Conservation (phyloP, 2,113 vertebrate genomes). For the Spheniscus mendiculus region DNA sequence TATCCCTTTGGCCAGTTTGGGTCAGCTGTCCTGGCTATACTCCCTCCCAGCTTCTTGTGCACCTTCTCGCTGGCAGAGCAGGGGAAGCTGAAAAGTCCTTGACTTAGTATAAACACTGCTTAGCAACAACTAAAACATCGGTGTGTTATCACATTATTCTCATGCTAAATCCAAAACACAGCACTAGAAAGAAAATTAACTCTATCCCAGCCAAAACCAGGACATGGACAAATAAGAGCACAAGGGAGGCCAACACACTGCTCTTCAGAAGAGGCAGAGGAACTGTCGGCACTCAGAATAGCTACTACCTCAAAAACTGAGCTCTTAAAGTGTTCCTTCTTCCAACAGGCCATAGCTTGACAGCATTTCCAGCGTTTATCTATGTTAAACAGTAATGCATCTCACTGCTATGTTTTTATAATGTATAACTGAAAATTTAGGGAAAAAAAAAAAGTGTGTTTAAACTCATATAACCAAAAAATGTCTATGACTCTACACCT, state of each 20-base stretch:
- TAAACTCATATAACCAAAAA: background rate
- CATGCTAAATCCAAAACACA: too few relatives aligned
- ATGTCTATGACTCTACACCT: background rate
- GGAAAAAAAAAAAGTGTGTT: background rate
- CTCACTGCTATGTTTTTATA: background rate
- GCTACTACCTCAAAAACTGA: background rate
- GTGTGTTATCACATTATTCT: too few relatives aligned
- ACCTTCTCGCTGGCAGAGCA: too few relatives aligned
- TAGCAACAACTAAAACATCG: too few relatives aligned
- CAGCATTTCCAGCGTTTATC: background rate
- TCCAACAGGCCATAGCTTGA: background rate
- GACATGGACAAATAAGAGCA: background rate
- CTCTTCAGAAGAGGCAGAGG: background rate
- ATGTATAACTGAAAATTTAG: background rate
- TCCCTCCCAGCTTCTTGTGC: too few relatives aligned
- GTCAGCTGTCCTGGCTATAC: too few relatives aligned
- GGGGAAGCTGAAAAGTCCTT: too few relatives aligned
- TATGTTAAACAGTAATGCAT: background rate
- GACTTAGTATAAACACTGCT: too few relatives aligned
- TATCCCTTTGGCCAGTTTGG: too few relatives aligned
- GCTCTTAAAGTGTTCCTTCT: background rate
- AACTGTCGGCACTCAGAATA: background rate
- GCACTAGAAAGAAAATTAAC: too few relatives aligned
- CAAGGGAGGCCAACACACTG: background rate
- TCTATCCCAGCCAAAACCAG: too few relatives aligned